phyloP scores from a whole-genome alignment of 2,797 vertebrate species.

The Remorina albescens region DNA sequence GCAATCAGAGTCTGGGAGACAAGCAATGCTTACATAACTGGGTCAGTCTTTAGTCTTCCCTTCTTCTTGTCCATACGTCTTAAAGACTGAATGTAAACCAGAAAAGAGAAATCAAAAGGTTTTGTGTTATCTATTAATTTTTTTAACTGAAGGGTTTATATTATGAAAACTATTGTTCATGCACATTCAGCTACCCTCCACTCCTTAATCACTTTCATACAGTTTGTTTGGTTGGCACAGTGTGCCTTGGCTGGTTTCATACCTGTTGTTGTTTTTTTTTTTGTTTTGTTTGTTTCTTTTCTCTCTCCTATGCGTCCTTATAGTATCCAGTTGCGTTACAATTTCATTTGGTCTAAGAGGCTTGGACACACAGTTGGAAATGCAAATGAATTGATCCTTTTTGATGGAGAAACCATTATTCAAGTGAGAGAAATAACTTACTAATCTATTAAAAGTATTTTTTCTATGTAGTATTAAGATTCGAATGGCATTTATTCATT shows the following conservation, averaged over 20 bases:
- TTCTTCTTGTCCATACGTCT: neutral
- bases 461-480: neutral
- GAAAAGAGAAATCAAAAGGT: too few relatives aligned
- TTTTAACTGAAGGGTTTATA: neutral
- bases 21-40: neutral
- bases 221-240: too few relatives aligned
- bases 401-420: conserved; percentile 37
- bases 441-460: neutral
- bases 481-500: too few relatives aligned
- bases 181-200: neutral
- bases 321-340: conserved; percentile 56
- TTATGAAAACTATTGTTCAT: too few relatives aligned
- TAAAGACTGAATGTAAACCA: too few relatives aligned
- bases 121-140: too few relatives aligned
- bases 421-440: conserved; percentile 40
- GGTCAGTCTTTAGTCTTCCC: conserved; percentile 54
- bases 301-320: neutral
- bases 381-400: neutral
- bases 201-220: too few relatives aligned
- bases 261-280: too few relatives aligned
- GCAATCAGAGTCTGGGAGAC: conserved; percentile 45
- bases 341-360: neutral
- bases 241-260: too few relatives aligned
- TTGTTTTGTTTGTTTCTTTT: too few relatives aligned
- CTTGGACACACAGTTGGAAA: fast-evolving